Evolutionary conservation across 30 jellyfish, hydroid and myxozoan genomes (phyloP), one percentile per base, ranked within the genome.

Genomic region (Hydractinia symbiolongicarpus): DNA sequence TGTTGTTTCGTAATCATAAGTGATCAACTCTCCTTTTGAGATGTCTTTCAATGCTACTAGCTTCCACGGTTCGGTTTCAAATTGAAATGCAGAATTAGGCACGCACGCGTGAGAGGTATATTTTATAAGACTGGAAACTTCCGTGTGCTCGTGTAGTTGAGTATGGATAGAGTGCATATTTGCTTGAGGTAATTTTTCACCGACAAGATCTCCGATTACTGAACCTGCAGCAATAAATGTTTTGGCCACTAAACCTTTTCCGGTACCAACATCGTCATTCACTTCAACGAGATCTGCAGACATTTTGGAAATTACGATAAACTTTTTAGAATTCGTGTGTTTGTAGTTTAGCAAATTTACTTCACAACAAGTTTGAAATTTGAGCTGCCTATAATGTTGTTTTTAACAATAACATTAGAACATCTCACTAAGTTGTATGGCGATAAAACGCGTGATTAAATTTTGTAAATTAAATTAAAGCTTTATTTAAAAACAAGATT

Each of bases 81-180:
- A 79, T 5, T 79, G 83, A 79, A 79, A 79, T 15, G 80, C 87
- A 57, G 83, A 64, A 52, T 79, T 79, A 5, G 87, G 74, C 9
- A 83, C 49, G 56, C 87, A 79, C 10, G 55, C 14, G 4, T 79
- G 87, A 61, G 58, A 16, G n/a, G 87, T 68, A 79, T 21, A 79
- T 50, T 53, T 50, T 5, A 79, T 68, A 53, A 30, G 8, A 5
- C 70, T 69, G 13, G 53, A 44, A 56, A 68, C 61, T 8, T 21
- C 68, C 4, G 61, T 53, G 66, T 79, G 87, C 53, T 79, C 81
- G 16, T 79, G 51, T 10, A 30, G 44, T 5, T 54, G 21, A n/a
- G 61, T 79, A 9, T 79, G 87, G 30, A 79, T 79, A 7, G 84
- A 53, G 79, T 77, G 73, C 44, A 53, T 53, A 60, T 16, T 53